Conservation (phyloP, 2,113 vertebrate genomes). For the Centropus unirufus region DNA sequence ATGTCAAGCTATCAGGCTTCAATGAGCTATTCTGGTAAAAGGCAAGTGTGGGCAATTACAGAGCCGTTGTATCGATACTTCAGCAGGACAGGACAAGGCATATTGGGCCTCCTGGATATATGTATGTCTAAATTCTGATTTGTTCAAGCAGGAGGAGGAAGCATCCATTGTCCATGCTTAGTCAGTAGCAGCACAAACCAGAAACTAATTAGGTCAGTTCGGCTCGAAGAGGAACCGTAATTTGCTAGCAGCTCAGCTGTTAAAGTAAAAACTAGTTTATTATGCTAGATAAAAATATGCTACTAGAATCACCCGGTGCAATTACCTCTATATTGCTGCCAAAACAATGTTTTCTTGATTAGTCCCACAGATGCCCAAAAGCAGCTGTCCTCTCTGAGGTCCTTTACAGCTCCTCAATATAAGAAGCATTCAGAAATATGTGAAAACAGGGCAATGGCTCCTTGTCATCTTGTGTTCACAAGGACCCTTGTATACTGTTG, state of each 20-base stretch:
- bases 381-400: not conserved
- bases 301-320: not conserved
- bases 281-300: not conserved
- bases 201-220: slow-evolving; percentile 18
- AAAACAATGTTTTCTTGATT: slow-evolving; percentile 10
- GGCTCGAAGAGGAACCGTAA: not conserved
- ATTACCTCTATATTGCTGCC: not conserved
- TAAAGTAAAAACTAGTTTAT: slow-evolving; percentile 6
- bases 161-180: not conserved
- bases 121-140: not conserved
- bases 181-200: not conserved
- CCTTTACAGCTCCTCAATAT: not conserved
- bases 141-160: not conserved
- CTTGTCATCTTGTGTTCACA: not conserved
- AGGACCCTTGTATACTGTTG: not conserved
- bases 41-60: not conserved
- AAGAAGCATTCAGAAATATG: not conserved
- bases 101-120: not conserved
- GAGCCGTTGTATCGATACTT: not conserved
- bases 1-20: not conserved
- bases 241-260: not conserved
- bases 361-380: not conserved
- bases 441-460: not conserved
- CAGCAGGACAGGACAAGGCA: not conserved
- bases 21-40: not conserved